Percentiles rank a stretch among this genome's conserved stretches.
These are phyloP conservation scores for Trididemnum clinides DNA, from an alignment of 23 tunicate species.

Conservation along the genomic window DNA sequence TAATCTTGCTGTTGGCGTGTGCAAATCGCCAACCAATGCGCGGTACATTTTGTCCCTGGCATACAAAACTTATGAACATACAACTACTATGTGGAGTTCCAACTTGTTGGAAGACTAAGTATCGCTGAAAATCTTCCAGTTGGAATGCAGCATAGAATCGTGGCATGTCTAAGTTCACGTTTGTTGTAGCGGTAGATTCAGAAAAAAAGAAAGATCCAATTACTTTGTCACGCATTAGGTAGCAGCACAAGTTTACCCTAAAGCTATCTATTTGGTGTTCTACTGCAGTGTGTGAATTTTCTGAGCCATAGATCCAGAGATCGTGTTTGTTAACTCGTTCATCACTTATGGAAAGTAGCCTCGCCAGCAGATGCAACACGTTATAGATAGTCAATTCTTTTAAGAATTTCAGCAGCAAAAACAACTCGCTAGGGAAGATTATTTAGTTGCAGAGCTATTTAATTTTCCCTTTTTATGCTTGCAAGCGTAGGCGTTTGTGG, in stretches of 20 bases:
- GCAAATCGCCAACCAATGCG: not conserved
- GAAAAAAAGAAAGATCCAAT: conserved; percentile 4
- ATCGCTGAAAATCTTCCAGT: not conserved
- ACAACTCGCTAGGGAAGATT: not conserved
- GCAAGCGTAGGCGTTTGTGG: too few species aligned
- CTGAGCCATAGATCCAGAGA: not conserved
- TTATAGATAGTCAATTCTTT: conserved; percentile 2
- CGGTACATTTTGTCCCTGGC: not conserved
- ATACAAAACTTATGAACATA: not conserved
- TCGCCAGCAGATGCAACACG: not conserved
- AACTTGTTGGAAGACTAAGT: not conserved
- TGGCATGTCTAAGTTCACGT: not conserved
- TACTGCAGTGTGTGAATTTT: not conserved
- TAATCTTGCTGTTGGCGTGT: not conserved
- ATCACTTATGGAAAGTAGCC: not conserved
- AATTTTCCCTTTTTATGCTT: too few species aligned
- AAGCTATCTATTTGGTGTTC: not conserved
- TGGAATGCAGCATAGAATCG: not conserved
- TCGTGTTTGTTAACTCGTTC: not conserved
- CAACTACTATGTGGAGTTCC: not conserved
- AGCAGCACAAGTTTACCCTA: not conserved
- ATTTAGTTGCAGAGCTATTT: not conserved
- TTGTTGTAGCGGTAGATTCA: not conserved
- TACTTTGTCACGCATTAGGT: not conserved
- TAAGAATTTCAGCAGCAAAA: not conserved